phyloP scores from a whole-genome alignment of 1,140 invertebrate species.

The Teleogryllus occipitalis region DNA sequence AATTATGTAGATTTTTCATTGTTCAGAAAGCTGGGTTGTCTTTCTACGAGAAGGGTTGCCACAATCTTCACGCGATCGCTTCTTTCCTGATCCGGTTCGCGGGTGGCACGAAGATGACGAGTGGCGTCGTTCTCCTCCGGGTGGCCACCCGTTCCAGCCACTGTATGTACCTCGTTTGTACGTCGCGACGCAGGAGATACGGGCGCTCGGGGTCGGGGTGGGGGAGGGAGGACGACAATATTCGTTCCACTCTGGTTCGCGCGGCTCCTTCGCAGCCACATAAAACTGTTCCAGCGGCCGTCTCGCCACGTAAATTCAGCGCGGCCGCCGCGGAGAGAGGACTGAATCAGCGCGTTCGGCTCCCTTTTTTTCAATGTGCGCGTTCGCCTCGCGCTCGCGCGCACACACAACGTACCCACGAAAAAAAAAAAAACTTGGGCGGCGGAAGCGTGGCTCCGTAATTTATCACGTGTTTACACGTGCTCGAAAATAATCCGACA shows the following conservation, averaged over 20 bases:
- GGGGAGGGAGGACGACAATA: neutral
- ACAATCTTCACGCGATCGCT: no score
- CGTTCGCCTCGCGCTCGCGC: no score
- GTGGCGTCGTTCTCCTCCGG: neutral
- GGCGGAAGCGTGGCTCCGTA: neutral
- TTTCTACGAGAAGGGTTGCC: no score
- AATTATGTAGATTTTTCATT: no score
- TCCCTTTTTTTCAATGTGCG: neutral
- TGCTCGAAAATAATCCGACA: constrained; percentile 1
- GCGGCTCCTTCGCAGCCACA: neutral
- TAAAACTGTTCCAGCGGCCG: neutral
- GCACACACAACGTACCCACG: neutral
- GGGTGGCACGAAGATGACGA: neutral
- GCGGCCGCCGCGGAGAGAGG: neutral
- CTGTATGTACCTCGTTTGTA: neutral
- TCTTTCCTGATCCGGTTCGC: neutral
- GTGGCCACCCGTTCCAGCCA: neutral
- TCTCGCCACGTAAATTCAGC: neutral
- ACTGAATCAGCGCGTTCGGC: neutral
- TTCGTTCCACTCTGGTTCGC: neutral
- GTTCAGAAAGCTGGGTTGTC: no score
- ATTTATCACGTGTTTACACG: constrained; percentile 1
- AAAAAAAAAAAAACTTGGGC: neutral
- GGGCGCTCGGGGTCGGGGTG: neutral
- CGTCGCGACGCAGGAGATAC: neutral